phyloP scores from a whole-genome alignment of 2,113 vertebrate genomes.

The Dissostichus mawsoni region DNA sequence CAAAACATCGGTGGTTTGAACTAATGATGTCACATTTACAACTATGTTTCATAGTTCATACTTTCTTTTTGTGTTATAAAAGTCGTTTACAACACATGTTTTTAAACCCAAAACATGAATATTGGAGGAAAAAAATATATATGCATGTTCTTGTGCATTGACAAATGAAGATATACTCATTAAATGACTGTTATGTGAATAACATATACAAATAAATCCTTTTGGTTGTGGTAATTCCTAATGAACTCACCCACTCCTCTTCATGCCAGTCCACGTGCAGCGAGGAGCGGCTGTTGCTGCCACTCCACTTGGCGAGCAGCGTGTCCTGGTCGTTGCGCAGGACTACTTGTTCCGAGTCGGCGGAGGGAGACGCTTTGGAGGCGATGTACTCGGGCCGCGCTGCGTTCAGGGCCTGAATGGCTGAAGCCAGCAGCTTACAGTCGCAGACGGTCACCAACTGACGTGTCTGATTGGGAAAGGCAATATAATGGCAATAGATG shows the following conservation, averaged over 20 bases:
- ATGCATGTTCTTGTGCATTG: background rate
- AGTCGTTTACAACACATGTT: background rate
- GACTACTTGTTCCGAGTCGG: constrained; percentile 94
- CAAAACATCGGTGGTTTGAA: background rate
- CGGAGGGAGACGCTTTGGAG: constrained; percentile 93
- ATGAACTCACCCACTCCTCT: constrained; percentile 92
- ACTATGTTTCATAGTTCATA: background rate
- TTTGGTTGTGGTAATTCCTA: no score
- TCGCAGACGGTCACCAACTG: constrained; percentile 97
- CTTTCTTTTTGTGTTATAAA: no score
- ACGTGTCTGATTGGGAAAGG: constrained; percentile 85
- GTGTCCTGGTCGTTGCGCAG: constrained; percentile 98
- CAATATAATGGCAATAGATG: no score
- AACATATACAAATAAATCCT: no score
- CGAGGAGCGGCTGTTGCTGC: constrained; percentile 91
- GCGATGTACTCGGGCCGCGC: constrained; percentile 97
- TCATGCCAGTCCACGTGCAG: constrained; percentile 94
- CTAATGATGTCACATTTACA: background rate
- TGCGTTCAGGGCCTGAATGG: constrained; percentile 94
- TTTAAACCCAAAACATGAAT: background rate
- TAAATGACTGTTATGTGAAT: background rate
- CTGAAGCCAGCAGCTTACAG: constrained; percentile 94
- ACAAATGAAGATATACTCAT: background rate
- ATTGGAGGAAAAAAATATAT: background rate
- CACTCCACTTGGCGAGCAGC: constrained; percentile 93